phyloP scores from a whole-genome alignment of 2,888 invertebrate genomes.

The Tuberolachnus salignus region DNA sequence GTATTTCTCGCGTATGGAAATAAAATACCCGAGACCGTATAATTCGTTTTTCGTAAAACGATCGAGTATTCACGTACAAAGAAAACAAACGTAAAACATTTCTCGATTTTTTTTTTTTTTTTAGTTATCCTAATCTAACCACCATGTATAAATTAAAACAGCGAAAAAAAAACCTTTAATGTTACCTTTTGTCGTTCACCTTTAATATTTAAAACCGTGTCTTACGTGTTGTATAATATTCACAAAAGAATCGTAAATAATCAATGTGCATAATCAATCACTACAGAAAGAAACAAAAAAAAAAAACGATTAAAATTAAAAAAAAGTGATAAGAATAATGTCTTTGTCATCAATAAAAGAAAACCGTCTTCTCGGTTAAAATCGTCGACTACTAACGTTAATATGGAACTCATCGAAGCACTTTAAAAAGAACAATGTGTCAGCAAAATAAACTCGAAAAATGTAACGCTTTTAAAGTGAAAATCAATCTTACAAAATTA shows the following conservation, averaged over 20 bases:
- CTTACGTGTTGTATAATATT: conserved; percentile 3
- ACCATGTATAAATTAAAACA: no score
- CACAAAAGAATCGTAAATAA: conserved; percentile 15
- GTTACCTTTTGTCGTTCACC: not conserved
- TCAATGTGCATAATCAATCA: conserved; percentile 28
- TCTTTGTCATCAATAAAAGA: conserved; percentile 47
- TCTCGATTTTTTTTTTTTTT: no score
- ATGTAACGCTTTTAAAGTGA: not conserved
- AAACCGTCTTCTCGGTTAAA: conserved; percentile 13
- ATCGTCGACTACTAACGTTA: not conserved
- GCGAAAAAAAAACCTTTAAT: not conserved
- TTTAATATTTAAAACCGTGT: not conserved
- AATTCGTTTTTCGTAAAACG: no score
- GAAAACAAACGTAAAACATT: no score
- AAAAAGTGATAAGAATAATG: conserved; percentile 26
- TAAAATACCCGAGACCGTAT: no score
- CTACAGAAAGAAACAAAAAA: no score
- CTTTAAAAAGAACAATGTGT: conserved; percentile 8
- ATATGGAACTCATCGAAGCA: conserved; percentile 5
- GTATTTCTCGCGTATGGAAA: no score
- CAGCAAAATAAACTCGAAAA: conserved; percentile 22
- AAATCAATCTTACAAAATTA: conserved; percentile 8
- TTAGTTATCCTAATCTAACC: no score
- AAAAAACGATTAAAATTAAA: conserved; percentile 24
- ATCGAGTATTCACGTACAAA: no score